Evolutionary conservation across 2,888 invertebrate species (phyloP), one percentile per base, ranked within the genome.

Genomic region (Orgyia antiqua): DNA sequence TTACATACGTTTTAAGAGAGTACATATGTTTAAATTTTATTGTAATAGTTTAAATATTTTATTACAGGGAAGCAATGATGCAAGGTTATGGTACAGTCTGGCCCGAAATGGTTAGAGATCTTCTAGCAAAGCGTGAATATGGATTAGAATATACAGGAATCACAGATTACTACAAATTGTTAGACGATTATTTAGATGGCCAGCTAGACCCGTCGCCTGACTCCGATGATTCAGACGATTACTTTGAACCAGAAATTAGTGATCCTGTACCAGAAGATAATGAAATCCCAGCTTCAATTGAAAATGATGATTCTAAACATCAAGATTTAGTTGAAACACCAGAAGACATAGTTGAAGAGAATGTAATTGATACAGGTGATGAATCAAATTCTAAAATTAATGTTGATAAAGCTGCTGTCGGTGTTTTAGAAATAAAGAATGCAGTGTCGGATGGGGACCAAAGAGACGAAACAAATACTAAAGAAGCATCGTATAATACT

Each of bases 171-270:
- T 91, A 89, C 48, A 71, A 77, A 46, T 77, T 88, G 1, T 53
- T 89, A 35, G 87, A 87, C 42, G 83, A 87, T 41, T 89, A 89
- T 61, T 68, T 89, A 42, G 84, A 87, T 17, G 74, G 67, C 17
- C 87, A 88, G 39, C 54, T 86, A 31, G 82, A 86, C 21, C 82
- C 80, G 10, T 27, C 60, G 2, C 9, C 47, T 2, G 69, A 66
- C 1, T 65, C 42, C 4, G 56, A 60, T 23, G 47, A 40, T 27
- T 45, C 62, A 1, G 72, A 73, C 13, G 82, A 83, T 38, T 86
- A 84, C 38, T 44, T 69, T 4, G 83, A 83, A 39, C 69, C 73
- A 1, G 56, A 59, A 1, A 43, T 58, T 5, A 48, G 30, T 10
- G 70, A 64, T 34, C 56, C 68, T 5, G 32, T 44, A 15, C 58